Conservation (phyloP, 1,140 invertebrate species). For the Drosophila novamexicana region DNA sequence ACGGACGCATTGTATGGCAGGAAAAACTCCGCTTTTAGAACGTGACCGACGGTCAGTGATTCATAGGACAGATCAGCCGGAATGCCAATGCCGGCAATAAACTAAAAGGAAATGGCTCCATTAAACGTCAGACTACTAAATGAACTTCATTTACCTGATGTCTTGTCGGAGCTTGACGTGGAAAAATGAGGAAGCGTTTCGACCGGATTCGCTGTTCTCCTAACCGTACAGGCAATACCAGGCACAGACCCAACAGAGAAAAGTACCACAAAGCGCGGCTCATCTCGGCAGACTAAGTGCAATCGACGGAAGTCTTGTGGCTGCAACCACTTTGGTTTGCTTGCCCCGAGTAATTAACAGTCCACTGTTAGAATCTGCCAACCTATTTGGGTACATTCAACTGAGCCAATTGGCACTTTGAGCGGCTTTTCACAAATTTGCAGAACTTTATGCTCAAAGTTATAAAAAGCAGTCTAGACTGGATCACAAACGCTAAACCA, state of each 20-base stretch:
- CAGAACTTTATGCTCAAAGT: too few relatives aligned
- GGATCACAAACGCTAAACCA: too few relatives aligned
- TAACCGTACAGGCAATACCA: not conserved
- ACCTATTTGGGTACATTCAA: slow-evolving; percentile 1
- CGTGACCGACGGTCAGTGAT: slow-evolving; percentile 65
- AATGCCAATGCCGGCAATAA: slow-evolving; percentile 74
- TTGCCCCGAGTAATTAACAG: slow-evolving; percentile 30
- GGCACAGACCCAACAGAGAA: slow-evolving; percentile 10
- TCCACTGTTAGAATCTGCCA: slow-evolving; percentile 3
- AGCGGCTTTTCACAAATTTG: not conserved
- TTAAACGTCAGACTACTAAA: not conserved
- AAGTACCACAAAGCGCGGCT: slow-evolving; percentile 14
- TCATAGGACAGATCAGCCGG: slow-evolving; percentile 68
- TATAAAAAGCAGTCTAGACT: too few relatives aligned
- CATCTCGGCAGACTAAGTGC: slow-evolving; percentile 14
- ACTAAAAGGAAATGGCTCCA: slow-evolving; percentile 29
- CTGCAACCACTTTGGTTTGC: not conserved
- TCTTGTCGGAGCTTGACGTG: slow-evolving; percentile 63
- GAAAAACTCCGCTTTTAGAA: slow-evolving; percentile 64
- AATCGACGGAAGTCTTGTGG: not conserved
- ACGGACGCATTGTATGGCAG: slow-evolving; percentile 62
- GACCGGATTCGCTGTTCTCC: not conserved
- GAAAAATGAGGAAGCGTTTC: slow-evolving; percentile 65
- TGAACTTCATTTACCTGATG: slow-evolving; percentile 48
- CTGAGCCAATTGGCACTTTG: slow-evolving; percentile 16